Conservation (phyloP, 2,797 vertebrate species). For the Lateolabrax maculatus region DNA sequence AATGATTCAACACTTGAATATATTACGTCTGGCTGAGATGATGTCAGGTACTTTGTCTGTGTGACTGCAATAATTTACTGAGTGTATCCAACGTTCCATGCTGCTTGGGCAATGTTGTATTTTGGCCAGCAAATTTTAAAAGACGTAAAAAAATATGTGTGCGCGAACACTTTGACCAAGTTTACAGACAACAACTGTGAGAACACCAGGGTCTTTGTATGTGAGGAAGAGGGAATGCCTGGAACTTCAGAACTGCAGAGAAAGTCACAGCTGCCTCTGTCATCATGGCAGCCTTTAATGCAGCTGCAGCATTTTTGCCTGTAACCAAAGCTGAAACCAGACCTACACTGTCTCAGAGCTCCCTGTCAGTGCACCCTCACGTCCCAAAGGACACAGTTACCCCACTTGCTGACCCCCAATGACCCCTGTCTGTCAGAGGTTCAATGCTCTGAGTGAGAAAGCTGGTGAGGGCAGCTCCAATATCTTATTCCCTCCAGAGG, state of each 20-base stretch:
- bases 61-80: slow-evolving; percentile 35
- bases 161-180: slow-evolving; percentile 24
- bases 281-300: slow-evolving; percentile 56
- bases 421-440: slow-evolving; percentile 69
- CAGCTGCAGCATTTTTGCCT: slow-evolving; percentile 69
- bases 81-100: slow-evolving; percentile 43
- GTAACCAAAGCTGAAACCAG: slow-evolving; percentile 79
- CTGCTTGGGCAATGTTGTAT: slow-evolving; percentile 44
- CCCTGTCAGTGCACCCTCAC: slow-evolving; percentile 58
- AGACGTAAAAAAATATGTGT: slow-evolving; percentile 21
- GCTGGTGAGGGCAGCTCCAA: slow-evolving; percentile 35
- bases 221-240: slow-evolving; percentile 30
- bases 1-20: slow-evolving; percentile 32
- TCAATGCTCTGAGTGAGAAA: slow-evolving; percentile 44
- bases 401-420: slow-evolving; percentile 70
- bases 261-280: slow-evolving; percentile 71
- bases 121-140: slow-evolving; percentile 41
- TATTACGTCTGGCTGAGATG: slow-evolving; percentile 30
- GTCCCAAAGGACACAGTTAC: slow-evolving; percentile 73
- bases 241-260: slow-evolving; percentile 39
- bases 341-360: slow-evolving; percentile 80
- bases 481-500: slow-evolving; percentile 56
- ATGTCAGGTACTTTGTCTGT: slow-evolving; percentile 41
- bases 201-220: slow-evolving; percentile 44
- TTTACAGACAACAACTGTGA: slow-evolving; percentile 38